Evolutionary conservation across 2,113 vertebrate species (phyloP), one percentile per base, ranked within the genome.

Genomic region (Mirza zaza): DNA sequence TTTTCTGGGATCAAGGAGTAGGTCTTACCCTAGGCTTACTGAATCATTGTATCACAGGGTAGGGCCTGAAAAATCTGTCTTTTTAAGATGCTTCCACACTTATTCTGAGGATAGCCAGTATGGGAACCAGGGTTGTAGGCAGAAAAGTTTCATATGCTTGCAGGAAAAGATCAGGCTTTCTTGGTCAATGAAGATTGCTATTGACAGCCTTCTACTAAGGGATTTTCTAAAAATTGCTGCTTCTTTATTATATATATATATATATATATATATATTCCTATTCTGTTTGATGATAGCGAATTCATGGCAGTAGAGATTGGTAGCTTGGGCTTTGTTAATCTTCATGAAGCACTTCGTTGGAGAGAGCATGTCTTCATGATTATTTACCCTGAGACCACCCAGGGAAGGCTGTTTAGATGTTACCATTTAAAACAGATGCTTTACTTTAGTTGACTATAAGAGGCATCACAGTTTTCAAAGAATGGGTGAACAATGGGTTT

Each of bases 391-490:
- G 67, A 94, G 71, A 63, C 12, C 65, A 63, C 12, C 57, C 25
- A 34, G 48, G n/a, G n/a, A 89, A 59, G 34, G 34, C 32, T 86
- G 13, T 87, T 68, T 55, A 76, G 17, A 23, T 67, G 45, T 57
- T 36, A 52, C 5, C 14, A 4, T 61, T 91, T 79, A 67, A 91
- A 70, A 75, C 36, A 57, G 14, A n/a, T 75, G 18, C 52, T 93
- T 95, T 92, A 59, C 67, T 90, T 84, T 32, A 50, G n/a, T 68
- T 75, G 76, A 76, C 23, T 92, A 36, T 80, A 71, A 88, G 48
- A 57, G 55, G n/a, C 42, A 71, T 34, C 67, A 27, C 27, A 52
- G 55, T 59, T 87, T 83, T 85, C 50, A 93, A 95, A 73, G 71
- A 94, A 73, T 48, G 82, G 48, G 23, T 61, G 27, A 87, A 55